Conservation (phyloP, 2,888 invertebrate genomes). For the Hoplodrina blanda region DNA sequence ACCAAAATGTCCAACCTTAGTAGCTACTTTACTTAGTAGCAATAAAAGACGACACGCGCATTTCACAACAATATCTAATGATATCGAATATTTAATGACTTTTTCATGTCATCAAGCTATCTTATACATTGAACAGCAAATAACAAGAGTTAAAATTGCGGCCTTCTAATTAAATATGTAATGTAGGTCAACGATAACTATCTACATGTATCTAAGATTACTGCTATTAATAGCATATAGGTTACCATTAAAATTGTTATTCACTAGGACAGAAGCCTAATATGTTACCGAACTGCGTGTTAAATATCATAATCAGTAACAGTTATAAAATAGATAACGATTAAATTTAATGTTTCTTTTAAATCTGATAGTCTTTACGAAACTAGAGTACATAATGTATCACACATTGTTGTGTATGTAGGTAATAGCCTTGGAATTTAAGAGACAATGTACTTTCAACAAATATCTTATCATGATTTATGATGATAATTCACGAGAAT, state of each 20-base stretch:
- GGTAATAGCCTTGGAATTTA: conserved; percentile 52
- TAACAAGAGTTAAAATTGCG: conserved; percentile 21
- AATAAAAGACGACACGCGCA: conserved; percentile 23
- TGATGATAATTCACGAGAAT: conserved; percentile 59
- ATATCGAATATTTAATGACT: conserved; percentile 27
- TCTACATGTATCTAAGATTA: conserved; percentile 44
- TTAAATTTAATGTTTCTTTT: conserved; percentile 4
- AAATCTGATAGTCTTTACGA: conserved; percentile 33
- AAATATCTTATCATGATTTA: conserved; percentile 62
- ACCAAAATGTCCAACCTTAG: conserved; percentile 20
- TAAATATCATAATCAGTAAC: conserved; percentile 42
- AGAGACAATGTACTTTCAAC: conserved; percentile 53
- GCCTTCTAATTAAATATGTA: conserved; percentile 29
- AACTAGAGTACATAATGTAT: conserved; percentile 46
- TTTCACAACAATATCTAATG: conserved; percentile 51
- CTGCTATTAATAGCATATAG: conserved; percentile 40
- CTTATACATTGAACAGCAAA: conserved; percentile 29
- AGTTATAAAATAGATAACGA: conserved; percentile 44
- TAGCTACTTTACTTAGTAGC: conserved; percentile 13
- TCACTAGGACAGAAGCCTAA: conserved; percentile 21
- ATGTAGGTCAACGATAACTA: conserved; percentile 52
- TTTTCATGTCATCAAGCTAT: conserved; percentile 35
- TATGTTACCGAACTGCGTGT: conserved; percentile 18
- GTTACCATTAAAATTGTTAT: conserved; percentile 39
- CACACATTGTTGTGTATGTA: conserved; percentile 34